Evolutionary conservation across 92 coral and sea anemone species (phyloP).

Genomic region (Phymanthus crucifer): DNA sequence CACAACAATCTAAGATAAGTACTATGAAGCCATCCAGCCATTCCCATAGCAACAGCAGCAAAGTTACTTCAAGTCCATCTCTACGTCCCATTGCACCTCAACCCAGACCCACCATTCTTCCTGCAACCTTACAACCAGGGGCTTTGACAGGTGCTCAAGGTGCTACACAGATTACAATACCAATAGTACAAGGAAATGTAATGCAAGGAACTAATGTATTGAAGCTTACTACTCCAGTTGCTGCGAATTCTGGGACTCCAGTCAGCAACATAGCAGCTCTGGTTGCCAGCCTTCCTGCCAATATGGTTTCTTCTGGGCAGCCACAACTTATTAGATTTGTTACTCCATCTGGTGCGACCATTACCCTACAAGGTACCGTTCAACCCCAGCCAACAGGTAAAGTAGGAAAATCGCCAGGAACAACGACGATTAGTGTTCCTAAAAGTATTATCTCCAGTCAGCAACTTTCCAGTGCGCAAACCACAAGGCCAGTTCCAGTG

Average conservation of each 20-base stretch:
- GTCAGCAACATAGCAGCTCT: slow-evolving; percentile 83
- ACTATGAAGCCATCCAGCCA: not conserved
- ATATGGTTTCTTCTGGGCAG: slow-evolving; percentile 62
- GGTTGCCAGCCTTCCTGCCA: slow-evolving; percentile 78
- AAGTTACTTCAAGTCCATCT: slow-evolving; percentile 20
- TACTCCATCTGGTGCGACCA: slow-evolving; percentile 69
- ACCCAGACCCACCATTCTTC: slow-evolving; percentile 15
- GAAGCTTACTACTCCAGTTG: slow-evolving; percentile 41
- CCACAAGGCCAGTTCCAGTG: slow-evolving; percentile 35
- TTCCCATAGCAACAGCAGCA: slow-evolving; percentile 16
- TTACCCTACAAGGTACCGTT: slow-evolving; percentile 75
- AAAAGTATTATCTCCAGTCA: slow-evolving; percentile 35
- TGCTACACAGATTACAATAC: slow-evolving; percentile 48
- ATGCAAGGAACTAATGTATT: slow-evolving; percentile 61
- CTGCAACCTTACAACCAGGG: slow-evolving; percentile 34
- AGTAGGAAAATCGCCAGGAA: slow-evolving; percentile 34
- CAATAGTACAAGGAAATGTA: slow-evolving; percentile 33
- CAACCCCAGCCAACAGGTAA: slow-evolving; percentile 45
- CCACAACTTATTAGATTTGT: slow-evolving; percentile 79
- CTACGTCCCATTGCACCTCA: slow-evolving; percentile 42
- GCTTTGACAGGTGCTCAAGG: slow-evolving; percentile 23
- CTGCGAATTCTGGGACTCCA: slow-evolving; percentile 55
- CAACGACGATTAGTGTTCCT: slow-evolving; percentile 27
- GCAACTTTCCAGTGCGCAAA: slow-evolving; percentile 23
- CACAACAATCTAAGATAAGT: not conserved